These are phyloP conservation scores for Autographa pulchrina DNA, from an alignment of 2,888 invertebrate genomes.

Conservation along the genomic window DNA sequence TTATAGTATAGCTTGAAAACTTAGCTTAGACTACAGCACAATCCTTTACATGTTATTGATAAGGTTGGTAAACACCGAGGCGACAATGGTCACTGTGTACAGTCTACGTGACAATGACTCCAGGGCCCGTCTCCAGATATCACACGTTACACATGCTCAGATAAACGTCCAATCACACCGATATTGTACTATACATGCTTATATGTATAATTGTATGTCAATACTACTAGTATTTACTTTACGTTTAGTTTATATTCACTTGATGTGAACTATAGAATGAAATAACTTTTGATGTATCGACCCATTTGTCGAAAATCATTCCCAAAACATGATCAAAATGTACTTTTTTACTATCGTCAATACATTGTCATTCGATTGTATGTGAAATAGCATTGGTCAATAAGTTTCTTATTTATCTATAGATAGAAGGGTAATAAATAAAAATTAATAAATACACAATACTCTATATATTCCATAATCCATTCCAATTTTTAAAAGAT, in stretches of 20 bases:
- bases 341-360: too few species aligned
- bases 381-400: too few species aligned
- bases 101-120: conserved; percentile 84
- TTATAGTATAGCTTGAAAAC: conserved; percentile 32
- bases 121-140: conserved; percentile 66
- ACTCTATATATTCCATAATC: too few species aligned
- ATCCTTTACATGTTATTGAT: conserved; percentile 79
- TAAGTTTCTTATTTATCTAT: too few species aligned
- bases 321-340: too few species aligned
- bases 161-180: conserved; percentile 77
- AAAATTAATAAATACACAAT: too few species aligned
- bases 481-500: too few species aligned
- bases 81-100: conserved; percentile 75
- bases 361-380: too few species aligned
- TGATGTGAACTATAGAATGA: too few species aligned
- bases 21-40: conserved; percentile 61
- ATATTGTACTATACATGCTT: conserved; percentile 57
- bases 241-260: background rate
- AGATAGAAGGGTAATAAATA: too few species aligned
- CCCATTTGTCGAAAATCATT: too few species aligned
- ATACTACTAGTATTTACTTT: background rate
- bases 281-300: too few species aligned
- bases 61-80: conserved; percentile 82
- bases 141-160: conserved; percentile 70
- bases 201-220: conserved; percentile 46